Evolutionary conservation across 2,797 vertebrate genomes (phyloP).

Genomic region (Malacoraja senta): DNA sequence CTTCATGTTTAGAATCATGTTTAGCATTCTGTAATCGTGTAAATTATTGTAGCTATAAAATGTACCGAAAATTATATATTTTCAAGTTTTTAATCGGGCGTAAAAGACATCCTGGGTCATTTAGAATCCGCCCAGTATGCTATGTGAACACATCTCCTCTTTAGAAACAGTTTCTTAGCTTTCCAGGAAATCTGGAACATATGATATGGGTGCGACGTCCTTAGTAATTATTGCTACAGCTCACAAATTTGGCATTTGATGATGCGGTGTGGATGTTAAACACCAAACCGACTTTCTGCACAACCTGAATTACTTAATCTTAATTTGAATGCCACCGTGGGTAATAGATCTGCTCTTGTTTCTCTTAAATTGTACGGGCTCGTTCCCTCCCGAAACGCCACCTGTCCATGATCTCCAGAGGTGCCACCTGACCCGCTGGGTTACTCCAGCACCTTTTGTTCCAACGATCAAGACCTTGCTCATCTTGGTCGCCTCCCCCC

Average conservation of each 20-base stretch:
- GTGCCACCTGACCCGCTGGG: no score
- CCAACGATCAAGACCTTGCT: background rate
- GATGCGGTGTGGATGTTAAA: background rate
- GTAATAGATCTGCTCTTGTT: background rate
- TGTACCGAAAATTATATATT: background rate
- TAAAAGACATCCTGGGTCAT: background rate
- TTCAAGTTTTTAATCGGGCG: background rate
- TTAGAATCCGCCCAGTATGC: background rate
- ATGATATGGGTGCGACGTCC: background rate
- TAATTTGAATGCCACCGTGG: background rate
- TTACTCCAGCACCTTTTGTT: no score
- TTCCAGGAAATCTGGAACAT: background rate
- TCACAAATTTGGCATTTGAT: background rate
- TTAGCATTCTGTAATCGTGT: no score
- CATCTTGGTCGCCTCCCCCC: no score
- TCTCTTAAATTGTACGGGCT: background rate
- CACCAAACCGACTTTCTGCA: background rate
- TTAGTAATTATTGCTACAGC: no score
- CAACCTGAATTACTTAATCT: background rate
- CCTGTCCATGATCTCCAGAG: no score
- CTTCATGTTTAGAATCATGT: background rate
- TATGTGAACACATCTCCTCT: background rate
- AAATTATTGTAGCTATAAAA: background rate
- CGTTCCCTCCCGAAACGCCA: no score
- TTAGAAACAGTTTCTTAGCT: background rate